Conservation (phyloP, 2,797 vertebrate genomes). For the Sitta carolinensis region DNA sequence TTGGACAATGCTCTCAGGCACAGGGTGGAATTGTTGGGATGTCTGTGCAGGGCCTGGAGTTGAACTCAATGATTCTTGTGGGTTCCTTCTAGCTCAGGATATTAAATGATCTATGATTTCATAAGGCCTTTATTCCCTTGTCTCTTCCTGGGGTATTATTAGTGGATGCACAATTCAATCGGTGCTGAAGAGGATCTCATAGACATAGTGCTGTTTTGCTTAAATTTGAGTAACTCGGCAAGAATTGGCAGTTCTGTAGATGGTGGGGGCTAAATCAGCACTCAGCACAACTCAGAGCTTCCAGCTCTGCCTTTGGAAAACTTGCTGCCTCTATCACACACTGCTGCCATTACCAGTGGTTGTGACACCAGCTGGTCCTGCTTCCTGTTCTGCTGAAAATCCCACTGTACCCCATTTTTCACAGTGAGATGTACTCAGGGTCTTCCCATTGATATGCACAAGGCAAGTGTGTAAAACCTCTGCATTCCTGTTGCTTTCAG, state of each 20-base stretch:
- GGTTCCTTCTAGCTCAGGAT: background rate
- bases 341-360: fast-evolving
- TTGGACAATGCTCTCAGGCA: background rate
- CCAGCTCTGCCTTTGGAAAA: background rate
- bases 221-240: background rate
- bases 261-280: background rate
- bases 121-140: background rate
- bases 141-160: background rate
- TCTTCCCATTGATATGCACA: background rate
- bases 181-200: background rate
- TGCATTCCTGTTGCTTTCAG: background rate
- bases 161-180: fast-evolving
- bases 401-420: background rate
- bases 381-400: background rate
- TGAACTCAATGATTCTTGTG: background rate
- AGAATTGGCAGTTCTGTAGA: background rate
- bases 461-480: background rate
- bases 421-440: background rate
- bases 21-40: background rate
- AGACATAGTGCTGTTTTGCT: background rate
- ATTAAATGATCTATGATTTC: background rate
- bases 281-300: background rate
- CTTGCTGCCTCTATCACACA: background rate
- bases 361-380: background rate
- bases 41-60: background rate